Evolutionary conservation across 1,140 invertebrate genomes (phyloP), one percentile per base, ranked within the genome.

Genomic region (Neodiprion virginianus): DNA sequence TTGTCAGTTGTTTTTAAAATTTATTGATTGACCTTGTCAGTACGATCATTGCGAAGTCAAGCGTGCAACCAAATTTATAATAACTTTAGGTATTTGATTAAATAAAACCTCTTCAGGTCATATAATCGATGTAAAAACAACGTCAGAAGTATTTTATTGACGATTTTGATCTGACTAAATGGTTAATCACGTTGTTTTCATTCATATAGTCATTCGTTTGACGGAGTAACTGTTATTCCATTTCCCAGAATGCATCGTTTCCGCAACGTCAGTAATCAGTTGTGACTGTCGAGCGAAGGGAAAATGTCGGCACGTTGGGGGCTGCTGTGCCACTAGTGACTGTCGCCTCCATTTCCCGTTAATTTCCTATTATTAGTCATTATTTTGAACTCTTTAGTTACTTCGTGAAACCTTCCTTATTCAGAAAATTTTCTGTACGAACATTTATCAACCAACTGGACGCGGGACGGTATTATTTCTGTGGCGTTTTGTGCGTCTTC

Each of bases 271-370:
- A 81, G 81, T 82, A 67, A 79, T 65, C 21, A 66, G 40, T 67
- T 69, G 73, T 79, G 67, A 61, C 67, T 12, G 21, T 65, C n/a
- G 75, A 77, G 77, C 80, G 82, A 82, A 81, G 81, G 78, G 82
- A 88, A 87, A 85, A 88, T 87, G 86, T 87, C 83, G 86, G 85
- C 85, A 85, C 83, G 81, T 87, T 86, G 85, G 86, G 84, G 80
- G 82, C 82, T 79, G 78, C 81, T 81, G 82, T 87, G 82, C 80
- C 81, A 83, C 78, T 78, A 86, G 84, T 84, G 77, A 84, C 81
- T 84, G 81, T 84, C 81, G 81, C 78, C 75, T 77, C 75, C 75
- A 77, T 78, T 21, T 69, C 40, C 67, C 67, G n/a, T 61, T 61
- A 61, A 61, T 61, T 61, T 61, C n/a, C 5, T 8, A 61, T 61